Evolutionary conservation across 1,140 invertebrate genomes (phyloP).

Genomic region (Pollicipes pollicipes): DNA sequence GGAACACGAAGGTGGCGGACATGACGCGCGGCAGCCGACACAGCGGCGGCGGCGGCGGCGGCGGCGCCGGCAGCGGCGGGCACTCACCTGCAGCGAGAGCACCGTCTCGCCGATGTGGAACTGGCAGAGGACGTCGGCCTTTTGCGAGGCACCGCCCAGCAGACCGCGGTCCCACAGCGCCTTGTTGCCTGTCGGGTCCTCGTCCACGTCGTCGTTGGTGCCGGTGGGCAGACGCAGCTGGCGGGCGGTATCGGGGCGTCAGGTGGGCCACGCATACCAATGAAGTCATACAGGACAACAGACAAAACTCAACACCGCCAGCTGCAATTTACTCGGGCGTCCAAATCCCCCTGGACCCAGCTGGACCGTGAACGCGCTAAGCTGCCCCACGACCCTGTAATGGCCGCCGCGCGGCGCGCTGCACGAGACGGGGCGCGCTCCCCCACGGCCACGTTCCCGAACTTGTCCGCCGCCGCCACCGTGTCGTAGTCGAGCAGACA

Average conservation of each 20-base stretch:
- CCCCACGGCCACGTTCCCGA: constrained; percentile 85
- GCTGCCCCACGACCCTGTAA: too few species aligned
- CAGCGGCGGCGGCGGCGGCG: neutral
- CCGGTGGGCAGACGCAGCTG: constrained; percentile 66
- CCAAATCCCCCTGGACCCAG: neutral
- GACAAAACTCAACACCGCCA: neutral
- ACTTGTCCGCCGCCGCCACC: constrained; percentile 89
- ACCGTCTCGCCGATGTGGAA: constrained; percentile 5
- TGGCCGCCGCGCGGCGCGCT: too few species aligned
- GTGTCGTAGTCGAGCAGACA: constrained; percentile 93
- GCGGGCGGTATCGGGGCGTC: constrained; percentile 2
- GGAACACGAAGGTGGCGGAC: neutral
- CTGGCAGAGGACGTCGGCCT: constrained; percentile 56
- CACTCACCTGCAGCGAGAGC: constrained; percentile 9
- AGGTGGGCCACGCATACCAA: neutral
- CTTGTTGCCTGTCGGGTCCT: constrained; percentile 97
- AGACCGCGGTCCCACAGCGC: constrained; percentile 94
- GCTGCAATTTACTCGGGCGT: constrained; percentile 2
- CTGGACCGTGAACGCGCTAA: neutral
- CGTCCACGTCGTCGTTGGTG: constrained; percentile 91
- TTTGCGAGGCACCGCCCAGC: constrained; percentile 92
- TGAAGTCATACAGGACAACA: neutral
- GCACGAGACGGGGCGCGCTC: too few species aligned
- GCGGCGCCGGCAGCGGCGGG: neutral
- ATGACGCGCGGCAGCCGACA: neutral